Evolutionary conservation across 1,140 invertebrate genomes (phyloP), one percentile per base, ranked within the genome.

Genomic region (Conus betulinus): DNA sequence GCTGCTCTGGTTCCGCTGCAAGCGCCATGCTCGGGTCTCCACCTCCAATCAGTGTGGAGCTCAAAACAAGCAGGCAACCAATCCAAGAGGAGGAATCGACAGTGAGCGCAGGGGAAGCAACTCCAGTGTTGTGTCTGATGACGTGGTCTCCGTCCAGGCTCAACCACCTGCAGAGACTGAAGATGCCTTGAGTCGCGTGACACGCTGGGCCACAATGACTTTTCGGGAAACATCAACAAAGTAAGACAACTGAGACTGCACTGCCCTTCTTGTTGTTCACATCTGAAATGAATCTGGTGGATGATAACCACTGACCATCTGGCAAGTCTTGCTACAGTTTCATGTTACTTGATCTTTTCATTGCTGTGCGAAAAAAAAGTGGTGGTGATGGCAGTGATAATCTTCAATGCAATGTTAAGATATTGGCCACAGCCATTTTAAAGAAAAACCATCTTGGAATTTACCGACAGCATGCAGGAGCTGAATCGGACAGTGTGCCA

Each of bases 201-300:
- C 51, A 63, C 67, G 71, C n/a, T 87, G 85, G 85, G 71, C 85
- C 15, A 84, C 82, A 13, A 55, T 63, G 53, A 84, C 82, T 39
- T 84, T 84, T n/a, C 13, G 13, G 23, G 81, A 83, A n/a, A 84
- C 23, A 13, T 23, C 53, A 57, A 60, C 82, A 57, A n/a, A 52
- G n/a, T 84, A 84, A 51, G n/a, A 55, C 53, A 60, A 60, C 57
- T 11, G 57, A 11, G 57, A 60, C 57, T 60, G 39, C 0, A 39
- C 39, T 39, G 39, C 39, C 0, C 39, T 1, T 39, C 0, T 3
- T 39, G 39, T 39, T 39, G 39, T 39, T 39, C 39, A 3, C 3
- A 39, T 39, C 39, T 39, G 39, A 39, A 39, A 39, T 39, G 39
- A 39, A 39, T 39, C 39, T 39, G 39, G 39, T 39, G 39, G 39